Conservation (phyloP, 1,140 invertebrate genomes). For the Dryas iulia region DNA sequence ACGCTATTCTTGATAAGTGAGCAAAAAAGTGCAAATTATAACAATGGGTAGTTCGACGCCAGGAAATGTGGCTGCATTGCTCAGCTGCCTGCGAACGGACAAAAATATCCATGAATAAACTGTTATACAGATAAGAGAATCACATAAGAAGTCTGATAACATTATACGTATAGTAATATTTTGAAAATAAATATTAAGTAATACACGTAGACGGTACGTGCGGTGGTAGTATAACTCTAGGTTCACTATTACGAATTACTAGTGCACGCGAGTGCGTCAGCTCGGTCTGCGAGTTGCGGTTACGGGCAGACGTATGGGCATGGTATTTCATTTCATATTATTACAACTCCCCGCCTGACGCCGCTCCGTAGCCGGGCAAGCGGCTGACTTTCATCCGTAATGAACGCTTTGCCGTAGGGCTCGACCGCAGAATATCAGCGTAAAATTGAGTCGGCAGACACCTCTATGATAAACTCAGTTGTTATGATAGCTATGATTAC, state of each 20-base stretch:
- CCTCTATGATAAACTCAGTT: slow-evolving; percentile 25
- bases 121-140: slow-evolving; percentile 4
- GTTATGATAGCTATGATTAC: slow-evolving; percentile 25
- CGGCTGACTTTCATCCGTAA: slow-evolving; percentile 61
- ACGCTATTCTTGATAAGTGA: slow-evolving; percentile 37
- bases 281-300: slow-evolving; percentile 42
- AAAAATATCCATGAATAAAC: slow-evolving; percentile 33
- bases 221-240: slow-evolving; percentile 35
- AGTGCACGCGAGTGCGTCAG: slow-evolving; percentile 42
- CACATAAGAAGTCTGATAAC: background rate
- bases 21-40: slow-evolving; percentile 43
- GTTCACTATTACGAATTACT: slow-evolving; percentile 51
- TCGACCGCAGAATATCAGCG: slow-evolving; percentile 53
- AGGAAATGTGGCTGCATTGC: slow-evolving; percentile 55
- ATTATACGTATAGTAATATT: background rate
- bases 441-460: slow-evolving; percentile 37
- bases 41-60: slow-evolving; percentile 57
- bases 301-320: slow-evolving; percentile 48
- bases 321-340: slow-evolving; percentile 67
- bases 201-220: background rate
- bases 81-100: slow-evolving; percentile 44
- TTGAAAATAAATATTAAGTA: too few species aligned
- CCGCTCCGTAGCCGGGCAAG: slow-evolving; percentile 13
- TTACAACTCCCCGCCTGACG: slow-evolving; percentile 45
- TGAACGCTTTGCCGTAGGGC: slow-evolving; percentile 47